Percentiles rank a stretch among this genome's conserved stretches.
Evolutionary conservation across 2,888 invertebrate species (phyloP).

Genomic region (Chalcis sispes): DNA sequence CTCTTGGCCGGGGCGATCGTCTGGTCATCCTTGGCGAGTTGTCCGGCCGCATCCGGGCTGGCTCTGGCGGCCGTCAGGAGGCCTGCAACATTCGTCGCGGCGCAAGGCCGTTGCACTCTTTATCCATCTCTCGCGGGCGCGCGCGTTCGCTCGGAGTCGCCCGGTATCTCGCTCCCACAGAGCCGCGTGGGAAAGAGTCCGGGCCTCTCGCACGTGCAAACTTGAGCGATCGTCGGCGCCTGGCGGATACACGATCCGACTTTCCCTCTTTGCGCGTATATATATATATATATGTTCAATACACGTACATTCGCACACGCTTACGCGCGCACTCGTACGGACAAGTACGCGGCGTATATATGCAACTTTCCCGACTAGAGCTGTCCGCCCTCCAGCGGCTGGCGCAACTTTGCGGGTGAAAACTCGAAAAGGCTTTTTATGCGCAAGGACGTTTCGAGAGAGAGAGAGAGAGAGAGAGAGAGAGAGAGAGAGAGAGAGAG

Average conservation of each 20-base stretch:
- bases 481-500: too few species aligned
- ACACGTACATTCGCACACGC: too few species aligned
- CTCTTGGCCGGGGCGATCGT: conserved; percentile 30
- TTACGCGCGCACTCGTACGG: too few species aligned
- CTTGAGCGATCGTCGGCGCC: too few species aligned
- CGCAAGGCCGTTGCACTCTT: conserved; percentile 45
- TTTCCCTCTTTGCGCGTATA: too few species aligned
- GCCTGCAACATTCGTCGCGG: conserved; percentile 23
- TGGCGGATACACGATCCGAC: neutral
- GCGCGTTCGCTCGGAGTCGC: neutral
- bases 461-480: too few species aligned
- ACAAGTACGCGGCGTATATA: too few species aligned
- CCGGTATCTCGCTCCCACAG: too few species aligned
- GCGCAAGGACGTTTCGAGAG: conserved; percentile 28
- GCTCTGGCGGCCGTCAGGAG: conserved; percentile 33
- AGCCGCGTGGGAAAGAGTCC: neutral
- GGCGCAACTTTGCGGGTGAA: conserved; percentile 6
- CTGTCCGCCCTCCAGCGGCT: conserved; percentile 14
- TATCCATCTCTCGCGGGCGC: conserved; percentile 1
- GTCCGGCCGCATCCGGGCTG: neutral
- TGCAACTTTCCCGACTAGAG: neutral
- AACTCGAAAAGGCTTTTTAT: conserved; percentile 29
- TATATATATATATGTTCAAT: neutral
- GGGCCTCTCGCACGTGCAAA: neutral
- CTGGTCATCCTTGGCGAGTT: conserved; percentile 9